These are phyloP conservation scores for Esox niger DNA, from an alignment of 2,113 vertebrate species.

Conservation along the genomic window DNA sequence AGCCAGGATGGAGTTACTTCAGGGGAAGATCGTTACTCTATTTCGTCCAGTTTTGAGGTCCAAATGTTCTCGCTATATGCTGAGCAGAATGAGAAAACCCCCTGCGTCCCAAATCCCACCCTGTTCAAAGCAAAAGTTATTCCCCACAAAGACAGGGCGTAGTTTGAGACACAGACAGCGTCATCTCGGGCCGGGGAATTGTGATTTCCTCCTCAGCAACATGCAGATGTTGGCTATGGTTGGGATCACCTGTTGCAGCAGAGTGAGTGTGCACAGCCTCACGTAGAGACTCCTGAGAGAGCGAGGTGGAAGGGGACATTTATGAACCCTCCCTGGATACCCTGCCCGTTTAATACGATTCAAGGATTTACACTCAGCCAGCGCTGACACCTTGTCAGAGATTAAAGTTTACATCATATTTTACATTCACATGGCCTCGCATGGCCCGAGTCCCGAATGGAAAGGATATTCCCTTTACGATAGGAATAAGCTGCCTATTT, in stretches of 20 bases:
- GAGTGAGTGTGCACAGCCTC: background rate
- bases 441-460: background rate
- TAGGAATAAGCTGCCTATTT: too few relatives aligned
- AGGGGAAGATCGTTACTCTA: background rate
- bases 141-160: too few relatives aligned
- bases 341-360: background rate
- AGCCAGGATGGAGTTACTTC: background rate
- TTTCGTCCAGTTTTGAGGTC: background rate
- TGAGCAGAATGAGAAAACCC: too few relatives aligned
- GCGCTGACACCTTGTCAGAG: background rate
- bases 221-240: background rate
- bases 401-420: conserved; percentile 38
- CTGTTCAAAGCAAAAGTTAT: too few relatives aligned
- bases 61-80: too few relatives aligned
- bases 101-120: too few relatives aligned
- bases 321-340: background rate
- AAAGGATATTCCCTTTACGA: too few relatives aligned
- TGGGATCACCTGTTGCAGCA: too few relatives aligned
- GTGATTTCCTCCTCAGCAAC: background rate
- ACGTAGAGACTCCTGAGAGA: background rate
- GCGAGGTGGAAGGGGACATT: background rate
- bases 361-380: background rate
- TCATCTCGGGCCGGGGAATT: too few relatives aligned
- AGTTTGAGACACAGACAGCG: too few relatives aligned
- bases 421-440: conserved; percentile 6